These are phyloP conservation scores for Iguana delicatissima DNA, from an alignment of 2,797 vertebrate species.

Conservation along the genomic window DNA sequence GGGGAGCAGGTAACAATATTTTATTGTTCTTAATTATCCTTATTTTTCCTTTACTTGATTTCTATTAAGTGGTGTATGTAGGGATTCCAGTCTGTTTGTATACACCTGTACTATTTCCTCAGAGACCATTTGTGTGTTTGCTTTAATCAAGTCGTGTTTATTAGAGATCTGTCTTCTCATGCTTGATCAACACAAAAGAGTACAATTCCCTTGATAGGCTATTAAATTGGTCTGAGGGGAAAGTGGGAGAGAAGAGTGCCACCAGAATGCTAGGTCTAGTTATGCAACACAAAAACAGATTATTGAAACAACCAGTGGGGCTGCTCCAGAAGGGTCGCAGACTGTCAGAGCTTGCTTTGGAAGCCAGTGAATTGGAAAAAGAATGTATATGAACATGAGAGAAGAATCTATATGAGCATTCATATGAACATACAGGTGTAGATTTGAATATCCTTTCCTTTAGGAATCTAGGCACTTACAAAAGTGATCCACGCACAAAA, in stretches of 20 bases:
- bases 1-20: neutral
- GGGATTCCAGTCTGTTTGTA: neutral
- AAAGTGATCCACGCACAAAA: neutral
- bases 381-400: too few relatives aligned
- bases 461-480: neutral
- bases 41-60: neutral
- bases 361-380: neutral
- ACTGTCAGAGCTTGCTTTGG: conserved; percentile 1
- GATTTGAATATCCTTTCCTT: neutral
- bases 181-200: conserved; percentile 29
- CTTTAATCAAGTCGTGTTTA: conserved; percentile 31
- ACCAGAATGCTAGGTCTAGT: neutral
- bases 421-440: neutral
- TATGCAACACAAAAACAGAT: neutral
- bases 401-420: neutral
- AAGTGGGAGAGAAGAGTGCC: neutral
- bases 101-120: conserved; percentile 1
- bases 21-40: neutral
- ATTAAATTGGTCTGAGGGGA: conserved; percentile 24
- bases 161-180: conserved; percentile 13
- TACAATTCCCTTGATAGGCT: conserved; percentile 25
- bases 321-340: neutral
- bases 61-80: neutral
- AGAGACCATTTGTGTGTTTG: conserved; percentile 11
- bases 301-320: conserved; percentile 16